phyloP scores from a whole-genome alignment of 2,888 invertebrate species.

The Calameuta filiformis region DNA sequence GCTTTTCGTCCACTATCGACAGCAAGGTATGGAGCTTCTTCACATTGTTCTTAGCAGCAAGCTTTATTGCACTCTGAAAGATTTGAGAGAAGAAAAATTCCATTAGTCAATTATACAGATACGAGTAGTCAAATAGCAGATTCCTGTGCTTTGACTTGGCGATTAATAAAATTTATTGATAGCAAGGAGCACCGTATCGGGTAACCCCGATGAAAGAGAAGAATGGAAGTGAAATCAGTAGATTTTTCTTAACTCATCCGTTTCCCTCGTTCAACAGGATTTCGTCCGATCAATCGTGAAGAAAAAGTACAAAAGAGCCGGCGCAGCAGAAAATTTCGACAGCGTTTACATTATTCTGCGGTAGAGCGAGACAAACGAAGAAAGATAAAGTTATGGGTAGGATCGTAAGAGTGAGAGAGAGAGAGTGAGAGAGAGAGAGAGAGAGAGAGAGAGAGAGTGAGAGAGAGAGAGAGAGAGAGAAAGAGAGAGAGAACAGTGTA shows the following conservation, averaged over 20 bases:
- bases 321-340: not conserved
- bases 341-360: not conserved
- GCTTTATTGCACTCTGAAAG: constrained; percentile 70
- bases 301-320: not conserved
- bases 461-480: constrained; percentile 26
- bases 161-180: not conserved
- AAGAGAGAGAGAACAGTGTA: not conserved
- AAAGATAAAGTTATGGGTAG: not conserved
- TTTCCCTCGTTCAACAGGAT: not conserved
- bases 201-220: not conserved
- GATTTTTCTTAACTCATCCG: not conserved
- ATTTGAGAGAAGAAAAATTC: constrained; percentile 1
- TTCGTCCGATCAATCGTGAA: not conserved
- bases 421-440: constrained; percentile 1
- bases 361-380: not conserved
- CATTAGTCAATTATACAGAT: not conserved
- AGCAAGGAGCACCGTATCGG: not conserved
- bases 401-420: constrained; percentile 21
- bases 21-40: constrained; percentile 69
- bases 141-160: not conserved
- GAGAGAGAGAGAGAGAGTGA: not conserved
- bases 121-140: not conserved
- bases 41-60: constrained; percentile 71
- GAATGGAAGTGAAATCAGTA: not conserved
- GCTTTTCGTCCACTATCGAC: constrained; percentile 70